Evolutionary conservation across 2,113 vertebrate species (phyloP), one percentile per base, ranked within the genome.

Genomic region (Leiothrix lutea): DNA sequence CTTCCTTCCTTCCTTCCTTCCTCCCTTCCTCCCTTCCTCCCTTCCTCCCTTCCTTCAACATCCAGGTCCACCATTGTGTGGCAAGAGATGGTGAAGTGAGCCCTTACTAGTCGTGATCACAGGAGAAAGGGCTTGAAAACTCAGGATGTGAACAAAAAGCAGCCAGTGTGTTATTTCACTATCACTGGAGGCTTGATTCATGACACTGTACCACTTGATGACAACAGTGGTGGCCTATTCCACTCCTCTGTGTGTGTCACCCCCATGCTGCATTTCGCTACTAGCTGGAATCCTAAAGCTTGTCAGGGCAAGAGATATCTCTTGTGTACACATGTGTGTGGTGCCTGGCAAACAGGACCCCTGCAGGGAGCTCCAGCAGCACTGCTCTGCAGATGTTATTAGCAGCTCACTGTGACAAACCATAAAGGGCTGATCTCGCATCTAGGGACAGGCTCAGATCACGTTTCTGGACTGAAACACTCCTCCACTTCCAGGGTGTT

Each of bases 321-420:
- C 77, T 93, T 82, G 50, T 60, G 75, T 80, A 92, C 88, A 65
- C 11, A 56, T 71, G 58, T 65, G 60, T 81, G 65, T 36, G 70
- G 73, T 84, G 86, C 73, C 57, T 92, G 80, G 72, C 57, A 81
- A 91, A 88, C 35, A 74, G 31, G 40, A 84, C 20, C 18, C 83
- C 65, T 53, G n/a, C 33, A 40, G 92, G 45, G 86, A 84, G 33
- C 61, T 89, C 25, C 58, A 81, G 61, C n/a, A 87, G 20, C 74
- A 38, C 86, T 95, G 80, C 61, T 94, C 36, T 54, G 66, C 91
- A 92, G 77, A 85, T 88, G 84, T 94, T 90, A 77, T 45, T 82
- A 73, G 69, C 79, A 93, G 38, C 24, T 61, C 54, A 26, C 82
- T 85, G 44, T 67, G 48, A 62, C 54, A 72, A 31, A 92, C 48